Evolutionary conservation across 2,888 invertebrate species (phyloP).

Genomic region (Andrena trimmerana): DNA sequence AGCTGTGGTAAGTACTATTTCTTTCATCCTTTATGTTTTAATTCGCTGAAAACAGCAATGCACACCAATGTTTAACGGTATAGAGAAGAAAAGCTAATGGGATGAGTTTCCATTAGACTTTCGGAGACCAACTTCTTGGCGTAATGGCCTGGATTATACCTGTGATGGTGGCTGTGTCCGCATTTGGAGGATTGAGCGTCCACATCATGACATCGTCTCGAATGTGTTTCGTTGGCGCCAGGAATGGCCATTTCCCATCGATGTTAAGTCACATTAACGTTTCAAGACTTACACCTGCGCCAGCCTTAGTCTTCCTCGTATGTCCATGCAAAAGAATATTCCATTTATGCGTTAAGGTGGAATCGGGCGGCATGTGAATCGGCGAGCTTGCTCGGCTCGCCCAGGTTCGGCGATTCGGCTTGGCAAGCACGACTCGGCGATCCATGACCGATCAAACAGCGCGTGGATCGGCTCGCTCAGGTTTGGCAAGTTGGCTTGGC

Average conservation of each 20-base stretch:
- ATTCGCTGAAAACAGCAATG: conserved; percentile 30
- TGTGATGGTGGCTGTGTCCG: conserved; percentile 95
- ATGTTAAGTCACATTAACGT: conserved; percentile 92
- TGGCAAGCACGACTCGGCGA: too few species aligned
- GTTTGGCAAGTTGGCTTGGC: too few species aligned
- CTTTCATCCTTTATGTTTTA: background rate
- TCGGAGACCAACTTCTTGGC: conserved; percentile 92
- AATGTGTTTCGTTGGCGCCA: conserved; percentile 96
- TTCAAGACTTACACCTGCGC: conserved; percentile 91
- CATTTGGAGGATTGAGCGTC: conserved; percentile 96
- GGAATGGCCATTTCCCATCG: conserved; percentile 95
- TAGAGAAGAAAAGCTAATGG: background rate
- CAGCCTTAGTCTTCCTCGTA: conserved; percentile 94
- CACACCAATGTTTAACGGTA: background rate
- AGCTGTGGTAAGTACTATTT: conserved; percentile 91
- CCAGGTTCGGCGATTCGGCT: too few species aligned
- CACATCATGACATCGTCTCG: conserved; percentile 98
- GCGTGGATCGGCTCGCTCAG: too few species aligned
- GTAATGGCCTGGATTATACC: conserved; percentile 93
- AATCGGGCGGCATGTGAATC: too few species aligned
- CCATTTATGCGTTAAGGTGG: background rate
- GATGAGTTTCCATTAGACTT: conserved; percentile 88
- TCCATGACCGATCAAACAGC: too few species aligned
- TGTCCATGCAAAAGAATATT: conserved; percentile 75
- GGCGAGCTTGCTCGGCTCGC: too few species aligned